Evolutionary conservation across 2,888 invertebrate species (phyloP).

Genomic region (Bruchidius siliquastri): DNA sequence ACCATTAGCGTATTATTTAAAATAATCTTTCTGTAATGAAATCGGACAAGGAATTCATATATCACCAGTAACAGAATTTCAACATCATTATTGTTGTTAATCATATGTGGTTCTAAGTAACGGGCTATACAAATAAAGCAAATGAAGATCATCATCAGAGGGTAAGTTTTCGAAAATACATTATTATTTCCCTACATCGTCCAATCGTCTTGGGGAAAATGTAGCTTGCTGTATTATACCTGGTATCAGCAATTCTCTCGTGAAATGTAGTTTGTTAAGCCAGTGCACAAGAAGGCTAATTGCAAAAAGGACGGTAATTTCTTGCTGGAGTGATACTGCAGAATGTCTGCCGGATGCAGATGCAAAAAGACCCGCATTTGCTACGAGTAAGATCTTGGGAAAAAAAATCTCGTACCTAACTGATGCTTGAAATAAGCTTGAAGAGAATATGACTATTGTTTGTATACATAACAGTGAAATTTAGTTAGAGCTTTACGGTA

Average conservation of each 20-base stretch:
- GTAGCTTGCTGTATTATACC: neutral
- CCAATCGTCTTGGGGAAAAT: no score
- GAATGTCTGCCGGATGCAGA: neutral
- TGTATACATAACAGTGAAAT: neutral
- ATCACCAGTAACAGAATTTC: no score
- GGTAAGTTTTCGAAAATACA: no score
- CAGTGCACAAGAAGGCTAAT: neutral
- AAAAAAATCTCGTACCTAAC: neutral
- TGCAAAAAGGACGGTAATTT: neutral
- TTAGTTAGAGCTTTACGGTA: neutral
- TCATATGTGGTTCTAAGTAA: no score
- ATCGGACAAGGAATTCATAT: no score
- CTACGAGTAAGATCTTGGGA: neutral
- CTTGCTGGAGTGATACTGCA: neutral
- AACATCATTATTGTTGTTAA: no score
- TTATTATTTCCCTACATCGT: no score
- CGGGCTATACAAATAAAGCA: no score
- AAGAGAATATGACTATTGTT: neutral
- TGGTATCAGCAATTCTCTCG: neutral
- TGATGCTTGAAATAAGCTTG: neutral
- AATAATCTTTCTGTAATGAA: no score
- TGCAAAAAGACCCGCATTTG: neutral
- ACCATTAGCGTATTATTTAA: no score
- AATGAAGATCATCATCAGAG: no score
- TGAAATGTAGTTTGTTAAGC: neutral